These are phyloP conservation scores for Sthenelais limicola DNA, from an alignment of 2,888 invertebrate genomes.

Conservation along the genomic window DNA sequence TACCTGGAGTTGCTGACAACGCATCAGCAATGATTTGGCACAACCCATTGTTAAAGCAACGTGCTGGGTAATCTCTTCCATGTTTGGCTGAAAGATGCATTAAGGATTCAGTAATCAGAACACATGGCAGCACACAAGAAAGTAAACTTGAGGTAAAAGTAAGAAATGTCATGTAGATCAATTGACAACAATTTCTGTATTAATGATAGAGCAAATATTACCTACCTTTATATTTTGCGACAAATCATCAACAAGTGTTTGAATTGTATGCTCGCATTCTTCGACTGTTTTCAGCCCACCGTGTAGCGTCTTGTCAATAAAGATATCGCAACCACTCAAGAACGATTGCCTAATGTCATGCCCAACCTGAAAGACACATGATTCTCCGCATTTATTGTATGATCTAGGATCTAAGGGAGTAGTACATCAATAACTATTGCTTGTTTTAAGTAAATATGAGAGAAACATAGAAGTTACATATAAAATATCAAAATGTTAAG, in stretches of 20 bases:
- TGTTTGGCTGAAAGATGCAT: neutral
- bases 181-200: too few species aligned
- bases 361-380: slow-evolving; percentile 58
- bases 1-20: slow-evolving; percentile 64
- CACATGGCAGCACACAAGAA: too few species aligned
- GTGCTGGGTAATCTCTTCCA: slow-evolving; percentile 10
- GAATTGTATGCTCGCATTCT: slow-evolving; percentile 56
- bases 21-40: slow-evolving; percentile 56
- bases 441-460: too few species aligned
- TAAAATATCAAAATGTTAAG: too few species aligned
- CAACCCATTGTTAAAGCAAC: slow-evolving; percentile 57
- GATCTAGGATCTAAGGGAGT: too few species aligned
- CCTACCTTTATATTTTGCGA: slow-evolving; percentile 27
- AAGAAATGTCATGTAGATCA: too few species aligned
- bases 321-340: slow-evolving; percentile 60
- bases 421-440: too few species aligned
- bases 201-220: too few species aligned
- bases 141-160: too few species aligned
- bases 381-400: too few species aligned
- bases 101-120: too few species aligned
- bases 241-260: slow-evolving; percentile 48
- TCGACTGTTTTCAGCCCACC: slow-evolving; percentile 61
- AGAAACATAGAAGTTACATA: too few species aligned
- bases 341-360: slow-evolving; percentile 59
- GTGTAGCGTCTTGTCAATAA: slow-evolving; percentile 63